phyloP scores from a whole-genome alignment of 37 sponge, comb jelly and placozoan species.

The Axinella damicornis region DNA sequence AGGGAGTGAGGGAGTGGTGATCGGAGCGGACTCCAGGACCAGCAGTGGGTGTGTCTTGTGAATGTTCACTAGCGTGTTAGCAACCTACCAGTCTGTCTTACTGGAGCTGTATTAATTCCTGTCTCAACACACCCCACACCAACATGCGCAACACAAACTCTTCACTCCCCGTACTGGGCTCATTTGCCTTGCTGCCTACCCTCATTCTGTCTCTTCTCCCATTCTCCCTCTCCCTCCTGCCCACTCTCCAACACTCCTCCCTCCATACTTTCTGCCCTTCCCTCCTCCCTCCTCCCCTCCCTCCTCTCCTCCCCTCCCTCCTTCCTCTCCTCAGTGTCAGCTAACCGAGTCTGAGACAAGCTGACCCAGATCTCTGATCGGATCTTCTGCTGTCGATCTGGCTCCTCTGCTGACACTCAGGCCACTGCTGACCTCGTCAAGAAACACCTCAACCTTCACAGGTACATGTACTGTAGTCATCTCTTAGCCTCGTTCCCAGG shows the following conservation, averaged over 20 bases:
- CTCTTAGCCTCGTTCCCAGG: too few relatives aligned
- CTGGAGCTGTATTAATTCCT: too few relatives aligned
- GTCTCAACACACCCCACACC: too few relatives aligned
- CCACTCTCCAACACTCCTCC: background rate
- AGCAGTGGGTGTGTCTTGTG: constrained; percentile 67
- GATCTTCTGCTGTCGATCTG: constrained; percentile 98
- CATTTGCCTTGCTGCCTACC: background rate
- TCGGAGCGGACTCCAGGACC: constrained; percentile 98
- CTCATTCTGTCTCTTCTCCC: background rate
- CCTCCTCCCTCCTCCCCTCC: too few relatives aligned
- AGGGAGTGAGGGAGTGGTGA: constrained; percentile 95
- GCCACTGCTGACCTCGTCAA: constrained; percentile 91
- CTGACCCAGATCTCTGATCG: constrained; percentile 87
- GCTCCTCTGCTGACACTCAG: constrained; percentile 98
- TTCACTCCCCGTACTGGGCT: too few relatives aligned
- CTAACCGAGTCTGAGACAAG: constrained; percentile 98
- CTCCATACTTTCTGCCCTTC: too few relatives aligned
- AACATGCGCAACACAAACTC: too few relatives aligned
- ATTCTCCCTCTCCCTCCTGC: too few relatives aligned
- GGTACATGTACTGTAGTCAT: too few relatives aligned
- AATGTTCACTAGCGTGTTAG: too few relatives aligned
- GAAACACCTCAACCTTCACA: constrained; percentile 81
- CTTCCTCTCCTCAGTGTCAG: constrained; percentile 27
- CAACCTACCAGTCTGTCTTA: too few relatives aligned
- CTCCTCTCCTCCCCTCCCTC: too few relatives aligned